Evolutionary conservation across 2,888 invertebrate species (phyloP).

Genomic region (Lobophora halterata): DNA sequence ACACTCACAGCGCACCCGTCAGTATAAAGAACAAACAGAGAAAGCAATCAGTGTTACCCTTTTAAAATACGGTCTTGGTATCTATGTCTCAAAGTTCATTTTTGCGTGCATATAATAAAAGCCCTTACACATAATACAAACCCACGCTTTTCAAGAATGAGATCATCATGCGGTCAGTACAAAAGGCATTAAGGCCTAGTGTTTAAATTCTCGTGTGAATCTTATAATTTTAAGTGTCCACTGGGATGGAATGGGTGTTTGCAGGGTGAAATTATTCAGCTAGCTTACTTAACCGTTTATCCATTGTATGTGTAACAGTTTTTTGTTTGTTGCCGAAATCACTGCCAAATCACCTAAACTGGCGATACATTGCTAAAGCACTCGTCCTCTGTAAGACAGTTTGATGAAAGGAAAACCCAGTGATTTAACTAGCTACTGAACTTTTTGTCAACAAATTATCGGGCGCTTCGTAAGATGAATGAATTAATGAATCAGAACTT

Average conservation of each 20-base stretch:
- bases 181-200: constrained; percentile 31
- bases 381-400: too few relatives aligned
- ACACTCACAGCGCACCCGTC: constrained; percentile 3
- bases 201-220: constrained; percentile 37
- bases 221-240: constrained; percentile 32
- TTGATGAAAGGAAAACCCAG: too few relatives aligned
- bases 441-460: too few relatives aligned
- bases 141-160: constrained; percentile 34
- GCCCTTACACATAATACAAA: constrained; percentile 16
- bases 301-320: too few relatives aligned
- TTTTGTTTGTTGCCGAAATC: too few relatives aligned
- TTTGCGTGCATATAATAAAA: constrained; percentile 12
- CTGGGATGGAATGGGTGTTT: constrained; percentile 20
- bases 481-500: too few relatives aligned
- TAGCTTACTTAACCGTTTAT: background rate
- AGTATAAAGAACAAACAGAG: constrained; percentile 4
- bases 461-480: too few relatives aligned
- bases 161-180: constrained; percentile 35
- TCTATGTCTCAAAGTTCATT: constrained; percentile 2
- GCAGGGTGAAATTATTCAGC: constrained; percentile 7
- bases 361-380: too few relatives aligned
- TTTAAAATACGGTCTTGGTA: constrained; percentile 1
- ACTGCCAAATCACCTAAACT: too few relatives aligned
- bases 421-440: too few relatives aligned
- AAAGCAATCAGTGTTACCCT: constrained; percentile 8